Evolutionary conservation across 2,888 invertebrate genomes (phyloP).

Genomic region (Dione juno): DNA sequence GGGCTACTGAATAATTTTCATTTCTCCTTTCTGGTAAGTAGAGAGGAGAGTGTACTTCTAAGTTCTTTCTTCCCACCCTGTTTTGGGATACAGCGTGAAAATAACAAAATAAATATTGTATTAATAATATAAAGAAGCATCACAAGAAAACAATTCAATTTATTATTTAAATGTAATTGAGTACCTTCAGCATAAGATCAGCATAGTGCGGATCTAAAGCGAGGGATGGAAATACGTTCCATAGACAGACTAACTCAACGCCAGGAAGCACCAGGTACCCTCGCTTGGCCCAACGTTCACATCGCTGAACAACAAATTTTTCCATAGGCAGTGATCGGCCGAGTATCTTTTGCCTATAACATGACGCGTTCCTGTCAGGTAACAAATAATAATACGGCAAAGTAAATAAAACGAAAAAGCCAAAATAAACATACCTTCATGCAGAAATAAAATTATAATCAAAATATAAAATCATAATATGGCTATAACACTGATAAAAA

Average conservation of each 20-base stretch:
- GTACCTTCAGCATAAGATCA: conserved; percentile 84
- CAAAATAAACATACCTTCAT: conserved; percentile 27
- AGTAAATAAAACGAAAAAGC: conserved; percentile 16
- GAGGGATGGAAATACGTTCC: conserved; percentile 95
- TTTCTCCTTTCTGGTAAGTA: no score
- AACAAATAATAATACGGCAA: conserved; percentile 3
- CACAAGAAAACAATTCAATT: no score
- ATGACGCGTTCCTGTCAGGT: conserved; percentile 88
- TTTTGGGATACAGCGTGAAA: no score
- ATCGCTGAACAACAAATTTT: conserved; percentile 95
- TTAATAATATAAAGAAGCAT: no score
- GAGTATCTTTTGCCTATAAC: conserved; percentile 93
- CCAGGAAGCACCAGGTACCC: conserved; percentile 90
- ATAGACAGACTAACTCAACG: conserved; percentile 94
- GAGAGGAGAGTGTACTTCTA: no score
- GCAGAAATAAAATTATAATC: conserved; percentile 2
- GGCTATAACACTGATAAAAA: neutral
- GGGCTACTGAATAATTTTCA: no score
- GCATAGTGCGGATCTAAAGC: conserved; percentile 87
- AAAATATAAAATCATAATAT: neutral
- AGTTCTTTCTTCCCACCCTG: no score
- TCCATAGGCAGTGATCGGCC: conserved; percentile 99
- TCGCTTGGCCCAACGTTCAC: conserved; percentile 90
- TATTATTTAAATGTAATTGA: neutral
- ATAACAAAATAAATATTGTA: no score